A percentile compares a stretch with the other conserved stretches of the same genome.
phyloP scores from a whole-genome alignment of 2,113 vertebrate species.

The Eudorcas thomsonii region DNA sequence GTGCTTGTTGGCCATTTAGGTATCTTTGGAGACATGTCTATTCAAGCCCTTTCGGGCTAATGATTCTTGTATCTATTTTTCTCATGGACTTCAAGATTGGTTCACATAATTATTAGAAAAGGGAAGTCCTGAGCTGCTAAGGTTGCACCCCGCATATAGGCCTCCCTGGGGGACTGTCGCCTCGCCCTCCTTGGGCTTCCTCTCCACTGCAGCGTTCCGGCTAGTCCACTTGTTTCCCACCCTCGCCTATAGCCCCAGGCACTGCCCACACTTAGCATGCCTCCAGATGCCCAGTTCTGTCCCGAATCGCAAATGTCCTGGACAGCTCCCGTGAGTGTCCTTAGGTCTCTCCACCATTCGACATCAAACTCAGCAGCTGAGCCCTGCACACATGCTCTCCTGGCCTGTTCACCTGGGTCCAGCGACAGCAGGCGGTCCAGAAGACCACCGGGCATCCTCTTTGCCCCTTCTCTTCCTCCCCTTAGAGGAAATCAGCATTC shows the following conservation, averaged over 20 bases:
- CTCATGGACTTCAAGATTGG: background rate
- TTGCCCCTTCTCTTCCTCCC: background rate
- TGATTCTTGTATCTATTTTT: background rate
- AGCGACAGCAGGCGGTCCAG: background rate
- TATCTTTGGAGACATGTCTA: background rate
- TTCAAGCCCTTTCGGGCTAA: background rate
- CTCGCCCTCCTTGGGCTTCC: background rate
- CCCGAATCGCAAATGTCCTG: too few species aligned
- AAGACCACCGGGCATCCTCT: background rate
- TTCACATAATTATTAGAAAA: background rate
- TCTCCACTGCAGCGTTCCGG: background rate
- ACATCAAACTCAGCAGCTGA: background rate
- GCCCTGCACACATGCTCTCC: background rate
- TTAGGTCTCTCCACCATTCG: background rate
- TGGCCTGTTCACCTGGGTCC: background rate
- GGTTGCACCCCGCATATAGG: rapidly evolving
- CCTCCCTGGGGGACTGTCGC: rapidly evolving
- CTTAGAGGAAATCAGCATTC: background rate
- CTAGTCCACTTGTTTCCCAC: background rate
- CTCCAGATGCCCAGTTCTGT: background rate
- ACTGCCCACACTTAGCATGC: rapidly evolving
- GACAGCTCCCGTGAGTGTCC: background rate
- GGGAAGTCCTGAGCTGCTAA: background rate
- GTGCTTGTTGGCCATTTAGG: background rate
- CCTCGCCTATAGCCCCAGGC: background rate